phyloP scores from a whole-genome alignment of 2,888 invertebrate species.

The Mantis religiosa region DNA sequence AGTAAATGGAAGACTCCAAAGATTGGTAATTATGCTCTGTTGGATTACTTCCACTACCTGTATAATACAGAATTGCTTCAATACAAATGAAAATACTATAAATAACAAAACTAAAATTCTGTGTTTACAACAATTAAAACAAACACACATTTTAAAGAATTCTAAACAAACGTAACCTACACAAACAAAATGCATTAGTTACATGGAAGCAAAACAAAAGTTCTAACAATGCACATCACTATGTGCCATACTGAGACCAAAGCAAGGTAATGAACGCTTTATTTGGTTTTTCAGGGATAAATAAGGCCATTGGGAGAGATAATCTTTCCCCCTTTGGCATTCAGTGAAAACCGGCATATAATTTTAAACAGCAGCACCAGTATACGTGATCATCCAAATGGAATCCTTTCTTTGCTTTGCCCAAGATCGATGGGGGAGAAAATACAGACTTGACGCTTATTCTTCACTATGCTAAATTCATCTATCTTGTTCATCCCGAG shows the following conservation, averaged over 20 bases:
- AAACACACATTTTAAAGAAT: not conserved
- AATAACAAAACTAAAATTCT: not conserved
- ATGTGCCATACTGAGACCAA: not conserved
- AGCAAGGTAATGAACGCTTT: not conserved
- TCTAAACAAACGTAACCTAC: not conserved
- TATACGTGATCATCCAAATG: conserved; percentile 22
- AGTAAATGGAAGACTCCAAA: conserved; percentile 19
- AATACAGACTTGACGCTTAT: not conserved
- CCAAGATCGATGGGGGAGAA: conserved; percentile 26
- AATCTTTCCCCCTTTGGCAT: not conserved
- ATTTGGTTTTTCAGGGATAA: not conserved
- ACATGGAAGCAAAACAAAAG: not conserved
- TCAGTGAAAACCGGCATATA: conserved; percentile 21
- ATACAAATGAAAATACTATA: not conserved
- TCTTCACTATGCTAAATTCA: not conserved
- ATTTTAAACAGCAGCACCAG: not conserved
- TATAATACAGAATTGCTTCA: not conserved
- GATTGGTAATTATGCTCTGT: conserved; percentile 24
- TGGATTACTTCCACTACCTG: conserved; percentile 27
- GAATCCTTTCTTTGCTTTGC: conserved; percentile 26
- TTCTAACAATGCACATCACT: not conserved
- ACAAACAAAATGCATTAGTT: not conserved
- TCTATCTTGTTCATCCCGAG: not conserved
- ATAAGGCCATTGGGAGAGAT: not conserved
- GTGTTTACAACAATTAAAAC: not conserved